A percentile compares a stretch with the other conserved stretches of the same genome.
Conservation (phyloP, 2,113 vertebrate genomes). For the Leucoraja erinaceus region DNA sequence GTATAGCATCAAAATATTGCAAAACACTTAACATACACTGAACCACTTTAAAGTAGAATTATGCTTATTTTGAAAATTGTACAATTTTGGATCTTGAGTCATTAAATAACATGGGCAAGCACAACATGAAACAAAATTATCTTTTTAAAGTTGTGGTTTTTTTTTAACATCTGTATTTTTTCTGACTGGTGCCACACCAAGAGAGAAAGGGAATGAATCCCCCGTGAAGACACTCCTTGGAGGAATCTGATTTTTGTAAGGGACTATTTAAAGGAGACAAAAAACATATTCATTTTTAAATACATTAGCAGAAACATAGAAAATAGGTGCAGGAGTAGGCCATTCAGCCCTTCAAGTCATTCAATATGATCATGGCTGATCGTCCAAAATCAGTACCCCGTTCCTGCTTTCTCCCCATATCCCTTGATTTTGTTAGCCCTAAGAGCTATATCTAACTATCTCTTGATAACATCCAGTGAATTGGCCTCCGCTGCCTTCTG, state of each 20-base stretch:
- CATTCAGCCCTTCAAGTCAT: too few species aligned
- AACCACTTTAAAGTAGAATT: slow-evolving; percentile 15
- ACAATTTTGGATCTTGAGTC: background rate
- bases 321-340: too few species aligned
- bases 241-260: background rate
- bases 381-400: too few species aligned
- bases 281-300: background rate
- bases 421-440: too few species aligned
- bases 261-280: background rate
- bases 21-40: background rate
- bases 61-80: background rate
- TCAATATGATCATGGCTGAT: too few species aligned
- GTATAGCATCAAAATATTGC: slow-evolving; percentile 2
- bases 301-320: background rate
- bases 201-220: background rate
- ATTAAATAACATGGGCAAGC: background rate
- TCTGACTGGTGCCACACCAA: background rate
- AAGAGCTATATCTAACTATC: too few species aligned
- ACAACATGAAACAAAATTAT: background rate
- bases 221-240: background rate
- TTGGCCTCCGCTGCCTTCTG: too few species aligned
- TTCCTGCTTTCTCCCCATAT: too few species aligned
- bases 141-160: background rate
- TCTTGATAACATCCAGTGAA: too few species aligned
- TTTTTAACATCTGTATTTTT: background rate